A percentile compares a stretch with the other conserved stretches of the same genome.
phyloP scores from a whole-genome alignment of 2,797 vertebrate genomes.

The Oreonectes daqikongensis region DNA sequence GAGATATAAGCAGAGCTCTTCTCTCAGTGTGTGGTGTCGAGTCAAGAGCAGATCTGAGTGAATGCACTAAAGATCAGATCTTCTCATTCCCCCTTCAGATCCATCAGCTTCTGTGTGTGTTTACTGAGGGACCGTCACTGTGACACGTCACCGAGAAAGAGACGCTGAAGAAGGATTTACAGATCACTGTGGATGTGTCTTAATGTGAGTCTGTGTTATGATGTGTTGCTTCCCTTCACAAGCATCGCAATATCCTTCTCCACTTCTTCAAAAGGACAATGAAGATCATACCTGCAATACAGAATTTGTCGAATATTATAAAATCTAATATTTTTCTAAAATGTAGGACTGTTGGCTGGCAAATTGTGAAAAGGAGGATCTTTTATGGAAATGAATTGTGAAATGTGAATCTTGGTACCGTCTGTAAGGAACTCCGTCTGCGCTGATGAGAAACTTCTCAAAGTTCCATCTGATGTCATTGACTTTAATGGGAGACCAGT shows the following conservation, averaged over 20 bases:
- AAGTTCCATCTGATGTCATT: conserved; percentile 85
- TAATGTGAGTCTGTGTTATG: neutral
- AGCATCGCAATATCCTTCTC: conserved; percentile 74
- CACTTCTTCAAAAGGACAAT: conserved; percentile 71
- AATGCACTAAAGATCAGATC: conserved; percentile 75
- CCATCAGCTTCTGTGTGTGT: conserved; percentile 76
- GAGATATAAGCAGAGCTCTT: neutral
- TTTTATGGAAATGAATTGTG: no score
- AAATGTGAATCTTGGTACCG: conserved; percentile 63
- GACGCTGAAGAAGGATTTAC: conserved; percentile 21
- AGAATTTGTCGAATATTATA: no score
- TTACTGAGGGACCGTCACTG: conserved; percentile 80
- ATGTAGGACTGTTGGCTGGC: no score
- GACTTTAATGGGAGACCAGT: conserved; percentile 79
- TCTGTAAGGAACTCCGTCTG: conserved; percentile 74
- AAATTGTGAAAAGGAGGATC: neutral
- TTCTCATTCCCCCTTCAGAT: conserved; percentile 72
- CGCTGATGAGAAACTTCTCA: conserved; percentile 79
- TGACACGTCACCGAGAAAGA: conserved; percentile 57
- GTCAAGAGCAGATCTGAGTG: conserved; percentile 72
- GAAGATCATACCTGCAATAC: conserved; percentile 75
- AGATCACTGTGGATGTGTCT: neutral
- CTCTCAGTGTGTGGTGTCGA: conserved; percentile 41
- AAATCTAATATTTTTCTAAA: no score
- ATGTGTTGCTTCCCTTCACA: conserved; percentile 56